phyloP scores from a whole-genome alignment of 2,797 vertebrate genomes.

The Clarias pachynema region DNA sequence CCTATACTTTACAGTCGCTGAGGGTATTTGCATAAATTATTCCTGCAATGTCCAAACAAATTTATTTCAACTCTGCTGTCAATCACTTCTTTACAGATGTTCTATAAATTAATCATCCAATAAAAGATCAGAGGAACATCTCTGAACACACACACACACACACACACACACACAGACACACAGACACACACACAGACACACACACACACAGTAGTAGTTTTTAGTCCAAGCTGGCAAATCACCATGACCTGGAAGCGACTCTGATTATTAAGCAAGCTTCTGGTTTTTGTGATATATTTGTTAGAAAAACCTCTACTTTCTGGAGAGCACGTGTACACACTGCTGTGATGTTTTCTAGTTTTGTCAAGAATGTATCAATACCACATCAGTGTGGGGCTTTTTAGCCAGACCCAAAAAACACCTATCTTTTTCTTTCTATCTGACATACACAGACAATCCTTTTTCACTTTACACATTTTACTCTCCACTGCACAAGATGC shows the following conservation, averaged over 20 bases:
- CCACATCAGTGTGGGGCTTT: slow-evolving; percentile 12
- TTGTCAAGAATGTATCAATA: not conserved
- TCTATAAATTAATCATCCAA: slow-evolving; percentile 14
- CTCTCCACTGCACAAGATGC: slow-evolving; percentile 27
- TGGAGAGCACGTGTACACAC: not conserved
- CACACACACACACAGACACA: not conserved
- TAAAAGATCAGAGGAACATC: slow-evolving; percentile 7
- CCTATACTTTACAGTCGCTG: slow-evolving; percentile 36
- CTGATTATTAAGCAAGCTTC: not conserved
- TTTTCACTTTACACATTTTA: slow-evolving; percentile 38
- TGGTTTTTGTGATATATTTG: not conserved
- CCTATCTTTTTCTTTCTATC: slow-evolving; percentile 5
- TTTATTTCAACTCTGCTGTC: not conserved
- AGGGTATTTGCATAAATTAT: slow-evolving; percentile 40
- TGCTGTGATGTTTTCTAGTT: not conserved
- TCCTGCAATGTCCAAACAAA: slow-evolving; percentile 24
- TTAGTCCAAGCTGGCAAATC: slow-evolving; percentile 20
- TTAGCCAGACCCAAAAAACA: slow-evolving; percentile 25
- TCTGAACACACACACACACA: not conserved
- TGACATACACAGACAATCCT: not conserved
- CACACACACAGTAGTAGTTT: not conserved
- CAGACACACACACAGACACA: no score
- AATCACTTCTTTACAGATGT: slow-evolving; percentile 1
- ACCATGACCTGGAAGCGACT: not conserved
- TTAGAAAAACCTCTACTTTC: not conserved